These are phyloP conservation scores for Acrossocheilus fasciatus DNA, from an alignment of 2,797 vertebrate species.

Conservation along the genomic window DNA sequence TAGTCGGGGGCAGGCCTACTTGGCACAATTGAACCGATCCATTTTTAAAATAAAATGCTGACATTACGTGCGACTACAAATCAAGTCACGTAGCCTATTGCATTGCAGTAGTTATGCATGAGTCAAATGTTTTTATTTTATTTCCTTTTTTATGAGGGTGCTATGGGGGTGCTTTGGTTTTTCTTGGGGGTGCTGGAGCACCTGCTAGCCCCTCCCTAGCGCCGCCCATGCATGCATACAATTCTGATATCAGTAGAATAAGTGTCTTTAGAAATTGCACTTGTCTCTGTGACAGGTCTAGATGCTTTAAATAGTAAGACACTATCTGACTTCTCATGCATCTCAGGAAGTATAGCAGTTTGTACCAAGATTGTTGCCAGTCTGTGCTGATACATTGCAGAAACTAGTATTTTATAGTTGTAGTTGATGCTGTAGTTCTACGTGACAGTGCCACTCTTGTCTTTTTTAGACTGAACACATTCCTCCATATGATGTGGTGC, in stretches of 20 bases:
- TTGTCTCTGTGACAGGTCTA: not conserved
- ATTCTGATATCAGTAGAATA: not conserved
- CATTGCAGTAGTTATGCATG: too few species aligned
- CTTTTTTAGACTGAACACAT: constrained; percentile 84
- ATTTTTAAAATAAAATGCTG: too few species aligned
- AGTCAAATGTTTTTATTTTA: too few species aligned
- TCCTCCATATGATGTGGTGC: constrained; percentile 95
- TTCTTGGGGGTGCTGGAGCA: too few species aligned
- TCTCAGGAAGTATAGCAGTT: not conserved
- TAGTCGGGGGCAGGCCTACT: too few species aligned
- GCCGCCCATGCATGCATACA: not conserved
- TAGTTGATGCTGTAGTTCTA: not conserved
- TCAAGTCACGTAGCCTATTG: too few species aligned
- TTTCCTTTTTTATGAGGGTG: too few species aligned
- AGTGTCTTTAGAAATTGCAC: not conserved
- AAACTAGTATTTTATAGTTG: not conserved
- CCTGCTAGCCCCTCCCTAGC: too few species aligned
- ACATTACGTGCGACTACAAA: too few species aligned
- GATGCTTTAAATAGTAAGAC: not conserved
- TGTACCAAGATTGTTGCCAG: not conserved
- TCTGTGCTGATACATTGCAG: not conserved
- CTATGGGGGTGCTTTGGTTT: too few species aligned
- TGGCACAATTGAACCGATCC: too few species aligned
- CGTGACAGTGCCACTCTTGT: constrained; percentile 16
- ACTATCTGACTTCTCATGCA: not conserved